These are phyloP conservation scores for Accipiter cooperii DNA, from an alignment of 2,113 vertebrate species.

Conservation along the genomic window DNA sequence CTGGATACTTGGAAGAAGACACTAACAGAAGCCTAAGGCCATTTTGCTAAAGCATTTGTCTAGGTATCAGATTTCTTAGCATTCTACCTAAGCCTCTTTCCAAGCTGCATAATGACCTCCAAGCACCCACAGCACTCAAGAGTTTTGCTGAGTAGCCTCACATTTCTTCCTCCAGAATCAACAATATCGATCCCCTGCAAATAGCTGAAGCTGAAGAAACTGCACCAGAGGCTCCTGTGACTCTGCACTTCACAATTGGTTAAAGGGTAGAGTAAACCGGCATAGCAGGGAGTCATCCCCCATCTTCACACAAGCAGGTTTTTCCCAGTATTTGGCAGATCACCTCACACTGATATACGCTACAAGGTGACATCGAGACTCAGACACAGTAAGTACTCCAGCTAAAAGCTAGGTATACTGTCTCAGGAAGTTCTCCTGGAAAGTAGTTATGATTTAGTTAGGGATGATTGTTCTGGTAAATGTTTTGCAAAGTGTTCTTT, in stretches of 20 bases:
- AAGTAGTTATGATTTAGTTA: not conserved
- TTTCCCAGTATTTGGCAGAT: not conserved
- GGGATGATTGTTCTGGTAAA: not conserved
- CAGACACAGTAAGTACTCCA: accelerated
- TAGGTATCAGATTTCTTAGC: not conserved
- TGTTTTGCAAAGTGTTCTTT: not conserved
- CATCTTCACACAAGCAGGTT: not conserved
- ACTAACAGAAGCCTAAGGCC: not conserved
- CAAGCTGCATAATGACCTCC: not conserved
- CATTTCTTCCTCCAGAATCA: not conserved
- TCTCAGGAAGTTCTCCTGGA: not conserved
- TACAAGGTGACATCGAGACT: not conserved
- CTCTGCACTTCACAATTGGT: not conserved
- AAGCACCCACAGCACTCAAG: not conserved
- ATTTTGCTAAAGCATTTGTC: not conserved
- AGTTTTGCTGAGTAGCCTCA: not conserved
- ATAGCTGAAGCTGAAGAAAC: not conserved
- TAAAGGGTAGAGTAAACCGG: not conserved
- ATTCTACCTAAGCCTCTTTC: not conserved
- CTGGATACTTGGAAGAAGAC: not conserved
- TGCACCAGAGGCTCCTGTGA: not conserved
- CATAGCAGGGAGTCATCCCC: not conserved
- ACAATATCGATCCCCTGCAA: not conserved
- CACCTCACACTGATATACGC: accelerated
- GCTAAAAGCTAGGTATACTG: not conserved